Percentiles rank a stretch among this genome's conserved stretches.
Evolutionary conservation across 2,888 invertebrate species (phyloP).

Genomic region (Chironomus tentans): DNA sequence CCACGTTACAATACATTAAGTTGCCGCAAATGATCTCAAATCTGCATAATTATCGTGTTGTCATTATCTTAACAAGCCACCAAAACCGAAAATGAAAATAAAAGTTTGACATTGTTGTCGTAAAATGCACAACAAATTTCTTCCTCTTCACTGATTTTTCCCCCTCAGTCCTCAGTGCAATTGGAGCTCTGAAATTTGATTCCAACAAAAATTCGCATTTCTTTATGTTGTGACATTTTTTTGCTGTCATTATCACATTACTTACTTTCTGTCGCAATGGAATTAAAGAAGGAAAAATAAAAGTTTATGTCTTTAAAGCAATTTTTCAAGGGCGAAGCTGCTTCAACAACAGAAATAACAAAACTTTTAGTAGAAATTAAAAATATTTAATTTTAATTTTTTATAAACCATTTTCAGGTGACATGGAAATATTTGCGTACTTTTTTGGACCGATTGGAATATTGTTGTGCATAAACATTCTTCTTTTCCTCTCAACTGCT

Average conservation of each 20-base stretch:
- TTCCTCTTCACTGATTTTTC: too few relatives aligned
- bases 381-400: not conserved
- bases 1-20: too few relatives aligned
- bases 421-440: slow-evolving; percentile 71
- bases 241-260: not conserved
- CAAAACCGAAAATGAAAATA: too few relatives aligned
- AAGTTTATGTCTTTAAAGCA: not conserved
- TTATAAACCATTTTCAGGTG: slow-evolving; percentile 42
- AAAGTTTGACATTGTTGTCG: too few relatives aligned
- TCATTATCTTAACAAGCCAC: too few relatives aligned
- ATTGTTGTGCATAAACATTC: slow-evolving; percentile 65
- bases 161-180: not conserved
- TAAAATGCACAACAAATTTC: too few relatives aligned
- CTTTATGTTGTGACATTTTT: not conserved
- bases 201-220: not conserved
- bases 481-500: slow-evolving; percentile 71
- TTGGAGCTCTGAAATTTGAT: not conserved
- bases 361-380: not conserved
- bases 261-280: not conserved
- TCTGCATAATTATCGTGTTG: too few relatives aligned
- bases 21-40: too few relatives aligned
- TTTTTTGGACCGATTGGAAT: slow-evolving; percentile 79
- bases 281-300: not conserved
- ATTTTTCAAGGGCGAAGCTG: not conserved
- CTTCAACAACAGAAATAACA: not conserved